Base-by-base conservation (phyloP, 2,888 invertebrate genomes). In the Chloroclystis v-ata region DNA sequence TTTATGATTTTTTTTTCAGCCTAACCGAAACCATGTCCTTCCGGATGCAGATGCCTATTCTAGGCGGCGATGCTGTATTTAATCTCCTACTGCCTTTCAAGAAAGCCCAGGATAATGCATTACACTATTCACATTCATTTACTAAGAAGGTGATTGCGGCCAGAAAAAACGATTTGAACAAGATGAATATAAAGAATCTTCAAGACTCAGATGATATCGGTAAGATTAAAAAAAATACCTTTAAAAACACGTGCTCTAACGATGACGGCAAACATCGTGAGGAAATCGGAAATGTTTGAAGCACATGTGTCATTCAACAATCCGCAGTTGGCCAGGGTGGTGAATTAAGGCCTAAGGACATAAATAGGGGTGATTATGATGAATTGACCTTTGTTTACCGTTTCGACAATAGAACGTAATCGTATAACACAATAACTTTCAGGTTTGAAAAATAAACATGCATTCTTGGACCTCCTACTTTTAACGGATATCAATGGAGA, bases 381-480 rank as follows among this genome's bases (percentile, higher is more conserved):
- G n/a, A n/a, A n/a, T n/a, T n/a, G n/a, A n/a, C n/a, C n/a, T n/a
- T n/a, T n/a, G n/a, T n/a, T n/a, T n/a, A n/a, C n/a, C n/a, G n/a
- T n/a, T n/a, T n/a, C n/a, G n/a, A n/a, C n/a, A n/a, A n/a, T n/a
- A n/a, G n/a, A n/a, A n/a, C n/a, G n/a, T n/a, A n/a, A n/a, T n/a
- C n/a, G n/a, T n/a, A n/a, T n/a, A n/a, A n/a, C n/a, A n/a, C n/a
- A n/a, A 10, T 3, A 16, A 3, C 8, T 35, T 20, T 7, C 41
- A 73, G 91, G 90, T 24, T 82, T 82, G 7, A 91, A 90, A 60
- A 91, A 90, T 53, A 91, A 90, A 63, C 87, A 91, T 63, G 91
- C 92, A 0, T 92, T 94, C 63, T 76, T 94, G 63, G 93, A 94
- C 77, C 77, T 93, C 28, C 68, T 94, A 3, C 69, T 94, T n/a